phyloP scores from a whole-genome alignment of 2,888 invertebrate species.

The Archips crataeganus region DNA sequence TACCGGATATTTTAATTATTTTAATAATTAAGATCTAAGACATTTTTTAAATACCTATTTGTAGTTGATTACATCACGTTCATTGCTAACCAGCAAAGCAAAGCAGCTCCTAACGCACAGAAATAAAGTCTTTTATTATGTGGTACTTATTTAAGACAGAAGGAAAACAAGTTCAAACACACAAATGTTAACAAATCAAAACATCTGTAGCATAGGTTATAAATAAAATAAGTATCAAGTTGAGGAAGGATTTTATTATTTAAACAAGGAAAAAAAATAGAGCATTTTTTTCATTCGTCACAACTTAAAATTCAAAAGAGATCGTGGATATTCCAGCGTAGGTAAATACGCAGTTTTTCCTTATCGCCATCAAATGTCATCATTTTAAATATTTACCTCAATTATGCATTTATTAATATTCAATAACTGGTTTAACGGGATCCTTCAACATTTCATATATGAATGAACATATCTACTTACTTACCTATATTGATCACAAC shows the following conservation, averaged over 20 bases:
- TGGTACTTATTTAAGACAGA: neutral
- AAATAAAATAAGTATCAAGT: neutral
- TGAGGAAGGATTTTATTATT: neutral
- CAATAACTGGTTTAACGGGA: neutral
- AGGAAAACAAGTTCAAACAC: neutral
- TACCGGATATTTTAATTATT: conserved; percentile 7
- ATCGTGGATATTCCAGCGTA: neutral
- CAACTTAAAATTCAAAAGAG: neutral
- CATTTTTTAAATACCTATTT: neutral
- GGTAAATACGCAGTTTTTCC: conserved; percentile 7
- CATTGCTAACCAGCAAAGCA: neutral
- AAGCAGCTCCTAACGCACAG: neutral
- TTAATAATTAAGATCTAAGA: neutral
- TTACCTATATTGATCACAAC: neutral
- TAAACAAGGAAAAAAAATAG: neutral
- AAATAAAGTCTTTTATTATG: neutral
- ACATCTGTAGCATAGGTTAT: neutral
- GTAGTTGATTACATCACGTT: neutral
- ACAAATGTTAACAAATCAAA: neutral
- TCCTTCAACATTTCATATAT: neutral
- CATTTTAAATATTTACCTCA: neutral
- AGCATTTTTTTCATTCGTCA: neutral
- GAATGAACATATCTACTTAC: too few relatives aligned
- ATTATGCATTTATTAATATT: conserved; percentile 1
- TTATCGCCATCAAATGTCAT: neutral